Evolutionary conservation across 2,888 invertebrate species (phyloP).

Genomic region (Acronicta aceris): DNA sequence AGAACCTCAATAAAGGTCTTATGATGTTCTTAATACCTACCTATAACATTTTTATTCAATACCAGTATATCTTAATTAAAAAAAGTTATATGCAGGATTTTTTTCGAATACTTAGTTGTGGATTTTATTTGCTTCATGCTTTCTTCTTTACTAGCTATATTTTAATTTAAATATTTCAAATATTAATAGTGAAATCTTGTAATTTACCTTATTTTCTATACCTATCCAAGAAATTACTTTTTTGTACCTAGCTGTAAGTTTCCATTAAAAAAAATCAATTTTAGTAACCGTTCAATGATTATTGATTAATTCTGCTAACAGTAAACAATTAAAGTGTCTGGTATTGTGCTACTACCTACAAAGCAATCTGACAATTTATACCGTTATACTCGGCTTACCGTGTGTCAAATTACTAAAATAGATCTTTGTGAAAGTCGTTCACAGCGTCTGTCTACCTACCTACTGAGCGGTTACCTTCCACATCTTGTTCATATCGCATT

Average conservation of each 20-base stretch:
- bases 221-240: too few species aligned
- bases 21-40: conserved; percentile 22
- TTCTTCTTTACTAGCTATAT: too few species aligned
- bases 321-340: conserved; percentile 5
- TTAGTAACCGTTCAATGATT: conserved; percentile 12
- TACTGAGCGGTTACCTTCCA: conserved; percentile 20
- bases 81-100: too few species aligned
- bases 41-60: conserved; percentile 37
- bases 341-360: conserved; percentile 8
- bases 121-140: too few species aligned
- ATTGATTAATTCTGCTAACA: neutral
- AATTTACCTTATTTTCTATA: too few species aligned
- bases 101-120: too few species aligned
- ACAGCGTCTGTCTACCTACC: conserved; percentile 20
- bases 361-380: conserved; percentile 7
- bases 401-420: conserved; percentile 40
- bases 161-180: too few species aligned
- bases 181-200: too few species aligned
- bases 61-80: too few species aligned
- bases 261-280: too few species aligned
- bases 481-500: conserved; percentile 23
- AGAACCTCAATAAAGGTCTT: conserved; percentile 42
- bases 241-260: too few species aligned
- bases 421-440: conserved; percentile 36
- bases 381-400: conserved; percentile 18